Base-by-base conservation (phyloP, 2,113 vertebrate genomes). In the Anguilla rostrata region DNA sequence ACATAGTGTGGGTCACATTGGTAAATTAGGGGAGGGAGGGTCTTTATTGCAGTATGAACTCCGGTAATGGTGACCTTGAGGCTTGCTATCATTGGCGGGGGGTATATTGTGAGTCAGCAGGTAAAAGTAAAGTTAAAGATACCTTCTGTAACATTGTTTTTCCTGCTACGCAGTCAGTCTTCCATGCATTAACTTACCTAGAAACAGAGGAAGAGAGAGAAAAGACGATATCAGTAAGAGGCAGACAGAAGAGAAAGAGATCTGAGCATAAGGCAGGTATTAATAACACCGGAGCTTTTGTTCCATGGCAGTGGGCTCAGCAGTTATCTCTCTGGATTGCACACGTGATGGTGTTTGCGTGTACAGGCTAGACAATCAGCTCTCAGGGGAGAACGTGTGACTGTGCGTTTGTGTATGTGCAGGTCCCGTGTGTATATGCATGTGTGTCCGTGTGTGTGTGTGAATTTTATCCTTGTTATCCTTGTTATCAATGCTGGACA, bases 121-220 rank as follows among this genome's bases (percentile, higher is more conserved):
- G 26, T 86, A 89, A 53, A n/a, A 78, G 75, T 78, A 79, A 34
- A 49, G 66, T 60, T 39, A 15, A 88, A 90, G 91, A 88, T 96
- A 96, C 96, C 96, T 96, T 96, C 94, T 96, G 96, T 89, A 96
- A 92, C 96, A 96, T 96, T 93, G 93, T 90, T 94, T 94, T 94
- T 94, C 95, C 95, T 92, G 92, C 93, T 53, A 53, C 75, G 91
- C 90, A 80, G 86, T 90, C 94, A 95, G 78, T 91, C 94, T 95
- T 93, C 95, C 94, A 95, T 94, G 89, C 94, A 91, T 92, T 94
- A 40, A 96, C 96, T 96, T 96, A 96, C 96, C 96, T 96, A 94
- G 87, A 94, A 92, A 53, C 79, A 81, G 78, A 82, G 78, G 86
- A 82, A 90, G 83, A 87, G 84, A 41, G 88, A 85, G 5, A 29